A percentile compares a stretch with the other conserved stretches of the same genome.
Conservation (phyloP, 2,113 vertebrate genomes). For the Blennius ocellaris region DNA sequence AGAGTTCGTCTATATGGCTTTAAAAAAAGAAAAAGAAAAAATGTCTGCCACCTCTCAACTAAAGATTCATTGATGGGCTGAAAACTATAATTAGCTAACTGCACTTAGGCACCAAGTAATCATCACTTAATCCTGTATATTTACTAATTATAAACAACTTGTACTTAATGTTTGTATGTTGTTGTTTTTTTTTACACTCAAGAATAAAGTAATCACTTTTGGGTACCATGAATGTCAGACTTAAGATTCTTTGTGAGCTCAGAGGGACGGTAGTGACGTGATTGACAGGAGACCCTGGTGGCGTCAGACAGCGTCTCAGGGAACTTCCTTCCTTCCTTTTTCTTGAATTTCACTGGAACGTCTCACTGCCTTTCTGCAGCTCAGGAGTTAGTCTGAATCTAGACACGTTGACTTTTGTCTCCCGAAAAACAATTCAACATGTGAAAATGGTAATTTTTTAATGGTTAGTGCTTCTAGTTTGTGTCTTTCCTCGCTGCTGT, state of each 20-base stretch:
- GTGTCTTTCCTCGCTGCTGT: too few relatives aligned
- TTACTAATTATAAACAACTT: slow-evolving; percentile 76
- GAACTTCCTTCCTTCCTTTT: too few relatives aligned
- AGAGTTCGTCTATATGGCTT: slow-evolving; percentile 35
- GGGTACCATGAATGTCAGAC: slow-evolving; percentile 81
- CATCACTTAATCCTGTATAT: slow-evolving; percentile 71
- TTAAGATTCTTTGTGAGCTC: slow-evolving; percentile 73
- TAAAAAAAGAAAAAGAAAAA: background rate
- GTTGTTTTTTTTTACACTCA: slow-evolving; percentile 51
- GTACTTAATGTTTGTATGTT: slow-evolving; percentile 81
- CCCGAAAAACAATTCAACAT: too few relatives aligned
- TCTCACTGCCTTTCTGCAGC: too few relatives aligned
- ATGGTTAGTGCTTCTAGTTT: too few relatives aligned
- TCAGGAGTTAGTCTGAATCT: too few relatives aligned
- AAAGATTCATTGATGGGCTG: slow-evolving; percentile 29
- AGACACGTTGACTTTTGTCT: too few relatives aligned
- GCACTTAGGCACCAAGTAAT: slow-evolving; percentile 66
- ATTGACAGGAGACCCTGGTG: too few relatives aligned
- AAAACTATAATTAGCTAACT: slow-evolving; percentile 53
- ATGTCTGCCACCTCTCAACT: slow-evolving; percentile 26
- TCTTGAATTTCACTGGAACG: too few relatives aligned
- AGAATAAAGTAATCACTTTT: slow-evolving; percentile 84
- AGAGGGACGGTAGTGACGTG: too few relatives aligned
- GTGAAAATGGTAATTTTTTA: too few relatives aligned
- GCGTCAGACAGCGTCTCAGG: too few relatives aligned